These are phyloP conservation scores for Chaetops frenatus DNA, from an alignment of 2,113 vertebrate genomes.

Conservation along the genomic window DNA sequence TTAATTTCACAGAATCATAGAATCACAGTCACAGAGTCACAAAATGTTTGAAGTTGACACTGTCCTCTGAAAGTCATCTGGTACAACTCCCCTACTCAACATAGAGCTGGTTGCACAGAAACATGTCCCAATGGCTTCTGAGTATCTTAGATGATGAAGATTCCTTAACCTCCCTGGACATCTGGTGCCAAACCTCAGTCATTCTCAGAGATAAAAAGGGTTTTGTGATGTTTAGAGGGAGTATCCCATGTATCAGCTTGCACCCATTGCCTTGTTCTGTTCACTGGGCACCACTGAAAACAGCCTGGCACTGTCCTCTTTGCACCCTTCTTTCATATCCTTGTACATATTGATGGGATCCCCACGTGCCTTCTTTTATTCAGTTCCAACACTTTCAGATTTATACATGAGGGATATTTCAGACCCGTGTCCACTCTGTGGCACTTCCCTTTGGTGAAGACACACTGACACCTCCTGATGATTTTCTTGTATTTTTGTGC, in stretches of 20 bases:
- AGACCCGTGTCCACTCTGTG: background rate
- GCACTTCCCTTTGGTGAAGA: background rate
- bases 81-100: background rate
- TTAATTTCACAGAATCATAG: background rate
- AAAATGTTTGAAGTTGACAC: background rate
- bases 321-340: background rate
- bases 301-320: rapidly evolving
- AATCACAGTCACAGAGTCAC: background rate
- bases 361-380: background rate
- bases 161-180: background rate
- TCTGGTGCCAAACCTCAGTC: rapidly evolving
- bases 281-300: background rate
- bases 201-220: background rate
- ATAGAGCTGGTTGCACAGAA: background rate
- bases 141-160: background rate
- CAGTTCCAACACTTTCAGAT: background rate
- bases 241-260: background rate
- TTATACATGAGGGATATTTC: background rate
- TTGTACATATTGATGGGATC: background rate
- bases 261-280: background rate
- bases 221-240: background rate
- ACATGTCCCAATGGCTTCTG: background rate
- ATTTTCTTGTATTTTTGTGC: background rate
- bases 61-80: background rate
- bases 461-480: background rate